These are phyloP conservation scores for Heliconius erato DNA, from an alignment of 2,888 invertebrate species.

Conservation along the genomic window DNA sequence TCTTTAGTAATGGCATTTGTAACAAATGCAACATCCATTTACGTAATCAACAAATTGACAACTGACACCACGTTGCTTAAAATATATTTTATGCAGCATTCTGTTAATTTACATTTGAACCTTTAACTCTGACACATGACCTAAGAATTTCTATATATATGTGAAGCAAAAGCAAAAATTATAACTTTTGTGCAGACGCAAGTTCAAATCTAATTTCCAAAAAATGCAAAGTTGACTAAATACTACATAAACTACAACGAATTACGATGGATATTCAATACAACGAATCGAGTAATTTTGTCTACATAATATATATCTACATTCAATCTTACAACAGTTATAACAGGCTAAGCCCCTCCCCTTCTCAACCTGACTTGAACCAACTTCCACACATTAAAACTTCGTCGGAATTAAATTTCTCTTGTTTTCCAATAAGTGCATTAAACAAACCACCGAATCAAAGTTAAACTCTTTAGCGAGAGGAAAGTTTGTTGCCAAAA, in stretches of 20 bases:
- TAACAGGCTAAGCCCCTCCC: background rate
- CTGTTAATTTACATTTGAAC: background rate
- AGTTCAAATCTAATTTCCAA: too few relatives aligned
- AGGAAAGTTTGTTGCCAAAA: conserved; percentile 74
- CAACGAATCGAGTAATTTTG: background rate
- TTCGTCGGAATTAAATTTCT: conserved; percentile 49
- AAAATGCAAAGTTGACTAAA: too few relatives aligned
- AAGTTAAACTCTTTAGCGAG: conserved; percentile 59
- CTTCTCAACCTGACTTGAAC: conserved; percentile 24
- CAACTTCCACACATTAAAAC: conserved; percentile 40
- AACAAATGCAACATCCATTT: background rate
- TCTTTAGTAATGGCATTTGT: too few relatives aligned
- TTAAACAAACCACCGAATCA: conserved; percentile 55
- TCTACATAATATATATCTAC: background rate
- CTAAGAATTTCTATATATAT: background rate
- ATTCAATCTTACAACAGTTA: background rate
- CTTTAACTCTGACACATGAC: background rate
- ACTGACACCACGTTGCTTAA: background rate
- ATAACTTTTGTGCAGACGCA: too few relatives aligned
- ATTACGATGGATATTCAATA: too few relatives aligned
- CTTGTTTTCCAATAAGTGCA: conserved; percentile 54
- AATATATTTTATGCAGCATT: background rate
- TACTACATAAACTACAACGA: too few relatives aligned
- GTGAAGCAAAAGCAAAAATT: too few relatives aligned
- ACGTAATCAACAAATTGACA: background rate